Evolutionary conservation across 2,113 vertebrate species (phyloP), one percentile per base, ranked within the genome.

Genomic region (Mormoops blainvillei): DNA sequence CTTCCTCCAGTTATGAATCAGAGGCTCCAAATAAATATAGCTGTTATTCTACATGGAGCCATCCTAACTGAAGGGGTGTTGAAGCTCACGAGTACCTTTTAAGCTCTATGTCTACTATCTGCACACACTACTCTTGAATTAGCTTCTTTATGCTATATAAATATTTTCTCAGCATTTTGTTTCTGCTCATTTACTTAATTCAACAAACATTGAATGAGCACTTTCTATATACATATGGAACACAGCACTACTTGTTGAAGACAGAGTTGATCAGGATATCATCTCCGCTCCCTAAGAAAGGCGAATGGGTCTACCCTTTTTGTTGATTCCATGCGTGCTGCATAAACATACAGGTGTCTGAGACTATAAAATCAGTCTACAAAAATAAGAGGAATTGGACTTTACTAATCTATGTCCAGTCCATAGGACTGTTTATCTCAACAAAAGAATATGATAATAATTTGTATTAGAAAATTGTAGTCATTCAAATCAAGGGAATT

Each of bases 401-500:
- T 92, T 95, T 88, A 33, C 14, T 87, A 65, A 91, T 81, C 41
- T 84, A 74, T 19, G 24, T 7, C 36, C 78, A 94, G 38, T 73
- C 20, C 67, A 96, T 96, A 83, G 38, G 82, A 43, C 71, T 85
- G 4, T 94, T 78, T 83, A 65, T 71, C 4, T 58, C 31, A 84
- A 89, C 9, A 87, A 87, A 90, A 89, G 5, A 78, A 54, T 45
- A 80, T 68, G 19, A 63, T 87, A 78, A 93, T 81, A 86, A 94
- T 77, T 95, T 90, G 56, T 70, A 92, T 43, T 96, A 67, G 76
- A 54, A 87, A 95, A 93, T 38, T 86, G 43, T 11, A 94, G 18
- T 45, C 31, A 96, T 81, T 95, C 18, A 97, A 87, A 58, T 74
- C 76, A 94, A 95, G 84, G 33, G 10, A 71, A 92, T 86, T 94